Evolutionary conservation across 2,888 invertebrate species (phyloP), one percentile per base, ranked within the genome.

Genomic region (Parascotia fuliginaria): DNA sequence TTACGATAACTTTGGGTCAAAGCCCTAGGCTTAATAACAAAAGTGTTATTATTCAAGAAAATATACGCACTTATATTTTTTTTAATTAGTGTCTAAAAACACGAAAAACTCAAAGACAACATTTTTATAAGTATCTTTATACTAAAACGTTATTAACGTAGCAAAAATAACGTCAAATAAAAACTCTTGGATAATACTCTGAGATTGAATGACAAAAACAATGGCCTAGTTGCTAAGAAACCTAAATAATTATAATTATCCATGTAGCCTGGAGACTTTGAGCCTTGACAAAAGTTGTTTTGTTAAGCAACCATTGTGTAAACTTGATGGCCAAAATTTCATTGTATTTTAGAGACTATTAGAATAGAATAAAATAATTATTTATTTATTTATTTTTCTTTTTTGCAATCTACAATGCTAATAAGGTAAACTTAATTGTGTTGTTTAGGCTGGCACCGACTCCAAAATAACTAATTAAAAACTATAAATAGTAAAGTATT

Each of bases 231-330:
- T 45, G 34, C 3, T 14, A 38, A 31, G 14, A 37, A 52, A 49
- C 40, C 15, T 45, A 40, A 42, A 40, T 56, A 42, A 56, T 49
- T 46, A 37, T 41, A 61, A 52, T 52, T 44, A 60, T 45, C 40
- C 33, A 42, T 32, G 46, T 28, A 39, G 32, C 14, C 32, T 32
- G 11, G 12, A 32, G 14, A 32, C 32, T n/a, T n/a, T 14, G n/a
- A 11, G 12, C 4, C 29, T 32, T 9, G 14, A 9, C 9, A 14
- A 32, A 32, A 29, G 11, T 0, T 11, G 9, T 29, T 11, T 29
- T 29, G 3, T 29, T 29, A 11, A 5, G 9, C 9, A 9, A 27
- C 27, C 9, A 9, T 27, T n/a, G 3, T 27, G 9, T 9, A 27
- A 27, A 9, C 9, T 27, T 1, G 7, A 3, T 27, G 27, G 27